phyloP scores from a whole-genome alignment of 2,113 vertebrate species.

The Poeciliopsis retropinna region DNA sequence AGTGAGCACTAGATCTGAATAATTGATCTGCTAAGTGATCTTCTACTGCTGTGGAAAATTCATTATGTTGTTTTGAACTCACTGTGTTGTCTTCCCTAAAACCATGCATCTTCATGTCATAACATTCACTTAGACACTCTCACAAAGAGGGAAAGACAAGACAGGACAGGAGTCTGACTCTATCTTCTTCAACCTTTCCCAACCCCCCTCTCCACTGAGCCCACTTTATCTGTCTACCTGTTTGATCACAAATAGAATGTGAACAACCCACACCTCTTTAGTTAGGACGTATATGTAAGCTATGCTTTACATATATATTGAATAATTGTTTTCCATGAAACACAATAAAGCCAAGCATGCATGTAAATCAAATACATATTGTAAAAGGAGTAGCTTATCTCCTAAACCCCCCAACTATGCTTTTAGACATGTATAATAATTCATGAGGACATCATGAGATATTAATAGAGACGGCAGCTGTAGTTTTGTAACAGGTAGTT shows the following conservation, averaged over 20 bases:
- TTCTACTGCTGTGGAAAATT: constrained; percentile 34
- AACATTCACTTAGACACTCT: not conserved
- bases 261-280: too few relatives aligned
- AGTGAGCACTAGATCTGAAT: constrained; percentile 45
- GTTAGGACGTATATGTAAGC: too few relatives aligned
- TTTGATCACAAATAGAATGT: not conserved
- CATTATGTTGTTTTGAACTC: constrained; percentile 21
- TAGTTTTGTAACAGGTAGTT: too few relatives aligned
- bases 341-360: too few relatives aligned
- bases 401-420: too few relatives aligned
- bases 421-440: too few relatives aligned
- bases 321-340: too few relatives aligned
- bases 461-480: too few relatives aligned
- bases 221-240: not conserved
- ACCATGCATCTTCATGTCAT: not conserved
- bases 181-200: not conserved
- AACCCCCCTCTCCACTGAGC: not conserved
- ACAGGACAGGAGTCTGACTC: not conserved
- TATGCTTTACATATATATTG: too few relatives aligned
- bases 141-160: not conserved
- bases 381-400: too few relatives aligned
- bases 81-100: not conserved
- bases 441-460: too few relatives aligned
- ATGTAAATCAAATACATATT: too few relatives aligned
- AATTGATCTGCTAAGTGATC: constrained; percentile 49